Evolutionary conservation across 2,888 invertebrate species (phyloP).

Genomic region (Thymelicus lineola): DNA sequence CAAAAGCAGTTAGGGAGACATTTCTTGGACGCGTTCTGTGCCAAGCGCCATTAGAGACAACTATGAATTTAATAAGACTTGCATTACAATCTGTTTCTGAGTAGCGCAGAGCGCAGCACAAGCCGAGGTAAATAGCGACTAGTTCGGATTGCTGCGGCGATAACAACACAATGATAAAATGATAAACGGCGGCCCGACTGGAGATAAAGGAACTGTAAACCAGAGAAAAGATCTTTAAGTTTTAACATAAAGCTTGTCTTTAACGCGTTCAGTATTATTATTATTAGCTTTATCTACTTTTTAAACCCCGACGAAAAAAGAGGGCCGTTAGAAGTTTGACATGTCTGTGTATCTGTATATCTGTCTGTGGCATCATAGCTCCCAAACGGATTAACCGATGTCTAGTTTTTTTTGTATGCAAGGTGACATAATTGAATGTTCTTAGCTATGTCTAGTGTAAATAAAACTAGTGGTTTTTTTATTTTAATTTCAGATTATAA

Average conservation of each 20-base stretch:
- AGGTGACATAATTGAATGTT: too few relatives aligned
- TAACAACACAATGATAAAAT: slow-evolving; percentile 32
- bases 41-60: slow-evolving; percentile 15
- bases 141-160: slow-evolving; percentile 32
- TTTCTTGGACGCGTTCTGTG: slow-evolving; percentile 1
- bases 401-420: too few relatives aligned
- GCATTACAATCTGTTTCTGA: slow-evolving; percentile 21
- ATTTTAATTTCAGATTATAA: too few relatives aligned
- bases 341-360: too few relatives aligned
- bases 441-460: too few relatives aligned
- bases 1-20: background rate
- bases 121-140: slow-evolving; percentile 27
- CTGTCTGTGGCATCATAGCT: too few relatives aligned
- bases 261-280: too few relatives aligned
- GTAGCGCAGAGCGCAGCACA: slow-evolving; percentile 31
- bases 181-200: slow-evolving; percentile 32
- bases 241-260: slow-evolving; percentile 14
- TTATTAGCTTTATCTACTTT: slow-evolving; percentile 9
- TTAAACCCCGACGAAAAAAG: too few relatives aligned
- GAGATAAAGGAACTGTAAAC: slow-evolving; percentile 25
- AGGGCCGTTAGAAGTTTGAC: too few relatives aligned
- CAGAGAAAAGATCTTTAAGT: slow-evolving; percentile 30
- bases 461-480: too few relatives aligned
- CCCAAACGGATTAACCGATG: too few relatives aligned
- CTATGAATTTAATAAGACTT: slow-evolving; percentile 15